Percentiles rank a stretch among this genome's conserved stretches.
phyloP scores from a whole-genome alignment of 2,888 invertebrate genomes.

The Oasisia sp. region DNA sequence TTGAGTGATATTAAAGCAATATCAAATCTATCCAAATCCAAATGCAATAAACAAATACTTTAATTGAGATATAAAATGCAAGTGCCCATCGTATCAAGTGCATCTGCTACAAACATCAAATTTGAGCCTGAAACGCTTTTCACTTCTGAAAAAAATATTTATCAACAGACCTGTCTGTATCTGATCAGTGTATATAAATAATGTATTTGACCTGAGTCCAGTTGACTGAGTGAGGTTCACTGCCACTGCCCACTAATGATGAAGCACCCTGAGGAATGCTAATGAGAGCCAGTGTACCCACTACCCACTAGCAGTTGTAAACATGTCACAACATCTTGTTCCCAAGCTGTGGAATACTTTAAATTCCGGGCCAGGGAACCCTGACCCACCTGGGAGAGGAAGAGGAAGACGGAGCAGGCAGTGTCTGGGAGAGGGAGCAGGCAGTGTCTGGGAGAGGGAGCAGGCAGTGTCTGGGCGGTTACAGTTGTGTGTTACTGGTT shows the following conservation, averaged over 20 bases:
- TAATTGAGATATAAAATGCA: too few relatives aligned
- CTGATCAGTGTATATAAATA: conserved; percentile 1
- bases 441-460: not conserved
- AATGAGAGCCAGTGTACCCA: conserved; percentile 20
- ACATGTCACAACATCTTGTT: conserved; percentile 10
- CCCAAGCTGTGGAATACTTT: conserved; percentile 8
- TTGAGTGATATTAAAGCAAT: too few relatives aligned
- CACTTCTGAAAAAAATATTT: conserved; percentile 1
- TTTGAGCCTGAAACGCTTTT: too few relatives aligned
- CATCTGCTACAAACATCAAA: not conserved
- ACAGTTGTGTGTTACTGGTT: not conserved
- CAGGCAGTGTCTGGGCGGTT: not conserved
- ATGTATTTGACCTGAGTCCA: conserved; percentile 17
- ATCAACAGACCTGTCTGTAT: too few relatives aligned
- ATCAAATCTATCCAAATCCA: too few relatives aligned
- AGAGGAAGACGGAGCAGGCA: not conserved
- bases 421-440: not conserved
- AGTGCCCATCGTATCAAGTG: not conserved
- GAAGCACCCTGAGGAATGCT: conserved; percentile 22
- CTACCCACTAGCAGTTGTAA: not conserved
- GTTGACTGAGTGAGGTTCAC: conserved; percentile 9
- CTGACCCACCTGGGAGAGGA: not conserved
- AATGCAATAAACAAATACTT: too few relatives aligned
- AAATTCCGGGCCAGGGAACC: conserved; percentile 24
- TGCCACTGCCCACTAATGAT: conserved; percentile 22